Conservation (phyloP, 2,797 vertebrate genomes). For the Epinephelus malabaricus region DNA sequence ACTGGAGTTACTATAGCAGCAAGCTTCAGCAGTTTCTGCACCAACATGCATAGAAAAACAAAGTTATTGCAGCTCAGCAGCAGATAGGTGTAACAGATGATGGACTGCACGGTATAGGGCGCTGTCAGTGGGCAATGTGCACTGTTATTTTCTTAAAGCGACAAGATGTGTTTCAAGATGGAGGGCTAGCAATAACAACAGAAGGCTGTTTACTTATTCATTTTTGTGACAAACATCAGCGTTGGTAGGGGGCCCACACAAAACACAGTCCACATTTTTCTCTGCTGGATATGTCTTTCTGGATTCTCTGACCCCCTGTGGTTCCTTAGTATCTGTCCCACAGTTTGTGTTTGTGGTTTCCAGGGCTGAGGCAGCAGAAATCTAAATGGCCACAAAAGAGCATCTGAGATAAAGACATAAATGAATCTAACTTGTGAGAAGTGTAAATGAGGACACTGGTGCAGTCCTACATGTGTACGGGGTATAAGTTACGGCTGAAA, state of each 20-base stretch:
- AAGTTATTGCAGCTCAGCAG: constrained; percentile 6
- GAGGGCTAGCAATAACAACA: constrained; percentile 23
- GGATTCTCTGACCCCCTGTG: constrained; percentile 25
- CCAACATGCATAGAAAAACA: not conserved
- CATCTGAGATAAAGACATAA: constrained; percentile 9
- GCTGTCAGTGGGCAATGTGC: constrained; percentile 13
- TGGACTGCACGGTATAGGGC: not conserved
- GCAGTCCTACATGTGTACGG: not conserved
- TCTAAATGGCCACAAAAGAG: constrained; percentile 8
- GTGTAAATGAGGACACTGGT: constrained; percentile 2
- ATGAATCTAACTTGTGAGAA: constrained; percentile 11
- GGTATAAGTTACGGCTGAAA: not conserved
- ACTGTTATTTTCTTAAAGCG: constrained; percentile 36
- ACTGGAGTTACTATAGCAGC: constrained; percentile 8
- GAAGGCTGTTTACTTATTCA: constrained; percentile 41
- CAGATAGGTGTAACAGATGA: constrained; percentile 36
- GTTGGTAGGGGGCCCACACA: constrained; percentile 18
- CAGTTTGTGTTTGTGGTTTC: constrained; percentile 39
- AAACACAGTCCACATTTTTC: constrained; percentile 38
- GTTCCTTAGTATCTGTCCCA: constrained; percentile 30
- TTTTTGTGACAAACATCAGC: constrained; percentile 53
- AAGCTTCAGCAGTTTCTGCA: not conserved
- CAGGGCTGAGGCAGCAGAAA: constrained; percentile 6
- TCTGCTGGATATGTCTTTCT: constrained; percentile 29
- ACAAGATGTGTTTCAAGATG: constrained; percentile 22